Evolutionary conservation across 2,113 vertebrate species (phyloP).

Genomic region (Zapornia atra): DNA sequence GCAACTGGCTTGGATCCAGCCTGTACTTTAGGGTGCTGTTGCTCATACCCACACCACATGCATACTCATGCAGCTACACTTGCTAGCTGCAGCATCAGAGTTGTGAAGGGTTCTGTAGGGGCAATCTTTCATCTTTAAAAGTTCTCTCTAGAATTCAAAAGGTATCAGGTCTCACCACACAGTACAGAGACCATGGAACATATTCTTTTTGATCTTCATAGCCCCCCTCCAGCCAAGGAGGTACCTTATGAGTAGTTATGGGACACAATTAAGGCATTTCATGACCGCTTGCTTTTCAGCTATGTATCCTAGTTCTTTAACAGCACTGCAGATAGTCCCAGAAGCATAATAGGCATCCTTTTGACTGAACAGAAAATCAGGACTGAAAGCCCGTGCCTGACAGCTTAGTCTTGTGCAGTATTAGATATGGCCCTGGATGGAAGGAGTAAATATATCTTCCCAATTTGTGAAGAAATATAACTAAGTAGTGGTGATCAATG

Average conservation of each 20-base stretch:
- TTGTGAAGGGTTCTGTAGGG: not conserved
- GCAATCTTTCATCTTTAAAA: not conserved
- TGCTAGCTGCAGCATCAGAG: not conserved
- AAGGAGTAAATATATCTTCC: not conserved
- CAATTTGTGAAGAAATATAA: not conserved
- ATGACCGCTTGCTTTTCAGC: not conserved
- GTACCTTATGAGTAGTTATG: not conserved
- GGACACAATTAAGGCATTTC: not conserved
- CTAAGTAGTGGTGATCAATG: not conserved
- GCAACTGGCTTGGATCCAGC: not conserved
- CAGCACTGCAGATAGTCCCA: not conserved
- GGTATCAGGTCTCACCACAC: not conserved
- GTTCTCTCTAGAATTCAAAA: not conserved
- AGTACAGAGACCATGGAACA: not conserved
- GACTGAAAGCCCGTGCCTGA: not conserved
- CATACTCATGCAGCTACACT: not conserved
- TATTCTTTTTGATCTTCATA: not conserved
- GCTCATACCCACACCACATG: not conserved
- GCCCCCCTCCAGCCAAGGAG: not conserved
- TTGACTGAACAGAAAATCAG: not conserved
- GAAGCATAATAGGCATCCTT: fast-evolving
- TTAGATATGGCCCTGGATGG: not conserved
- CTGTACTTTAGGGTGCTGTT: not conserved
- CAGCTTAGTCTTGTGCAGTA: not conserved
- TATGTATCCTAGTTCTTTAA: not conserved